Evolutionary conservation across 2,888 invertebrate species (phyloP).

Genomic region (Mantis religiosa): DNA sequence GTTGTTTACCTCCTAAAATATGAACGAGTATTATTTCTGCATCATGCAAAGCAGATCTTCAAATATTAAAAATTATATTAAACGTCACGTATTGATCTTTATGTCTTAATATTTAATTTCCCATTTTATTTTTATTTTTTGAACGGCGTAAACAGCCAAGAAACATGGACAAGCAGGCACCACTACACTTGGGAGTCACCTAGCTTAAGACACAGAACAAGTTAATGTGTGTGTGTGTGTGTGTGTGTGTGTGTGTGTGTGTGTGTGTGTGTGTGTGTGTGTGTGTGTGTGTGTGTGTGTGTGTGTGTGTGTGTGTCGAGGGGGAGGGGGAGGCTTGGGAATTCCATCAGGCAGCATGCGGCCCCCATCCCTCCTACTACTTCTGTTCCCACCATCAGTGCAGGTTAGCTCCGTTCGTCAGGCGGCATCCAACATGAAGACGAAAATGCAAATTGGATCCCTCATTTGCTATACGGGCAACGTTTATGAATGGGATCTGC

Average conservation of each 20-base stretch:
- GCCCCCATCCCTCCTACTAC: neutral
- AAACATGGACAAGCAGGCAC: neutral
- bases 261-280: neutral
- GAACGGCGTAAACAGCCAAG: neutral
- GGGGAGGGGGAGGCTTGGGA: neutral
- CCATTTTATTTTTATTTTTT: too few relatives aligned
- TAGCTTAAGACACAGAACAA: neutral
- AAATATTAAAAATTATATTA: too few relatives aligned
- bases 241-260: neutral
- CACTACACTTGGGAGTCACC: neutral
- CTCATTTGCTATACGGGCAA: constrained; percentile 18
- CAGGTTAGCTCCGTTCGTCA: constrained; percentile 12
- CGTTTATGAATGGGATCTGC: constrained; percentile 22
- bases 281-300: neutral
- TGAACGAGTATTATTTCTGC: too few relatives aligned
- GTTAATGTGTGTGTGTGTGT: neutral
- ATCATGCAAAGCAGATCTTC: too few relatives aligned
- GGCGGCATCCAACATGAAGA: constrained; percentile 7
- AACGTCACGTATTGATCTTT: too few relatives aligned
- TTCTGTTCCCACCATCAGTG: neutral
- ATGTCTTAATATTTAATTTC: too few relatives aligned
- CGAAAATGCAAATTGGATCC: constrained; percentile 17
- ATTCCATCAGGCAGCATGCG: neutral
- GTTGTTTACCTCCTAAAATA: too few relatives aligned
- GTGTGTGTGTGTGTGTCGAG: neutral